Base-by-base conservation (phyloP, 2,113 vertebrate species). In the Myotis yumanensis region DNA sequence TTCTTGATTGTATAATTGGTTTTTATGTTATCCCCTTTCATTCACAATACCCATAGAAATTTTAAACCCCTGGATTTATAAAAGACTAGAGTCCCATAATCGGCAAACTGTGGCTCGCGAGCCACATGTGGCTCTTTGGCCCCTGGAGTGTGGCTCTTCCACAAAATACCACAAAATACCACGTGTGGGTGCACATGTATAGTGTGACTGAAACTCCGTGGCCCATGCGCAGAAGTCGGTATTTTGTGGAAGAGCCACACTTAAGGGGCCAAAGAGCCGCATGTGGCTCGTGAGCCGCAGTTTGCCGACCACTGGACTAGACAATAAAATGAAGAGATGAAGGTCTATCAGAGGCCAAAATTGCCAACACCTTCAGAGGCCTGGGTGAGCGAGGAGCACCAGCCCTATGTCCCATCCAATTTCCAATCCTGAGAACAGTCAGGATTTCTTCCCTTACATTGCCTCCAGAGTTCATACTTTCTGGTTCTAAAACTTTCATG, bases 311-410 rank as follows among this genome's bases (percentile, higher is more conserved):
- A 43, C 7, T 43, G 43, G 28, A 71, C 30, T 64, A 71, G 57
- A 84, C 57, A 80, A 68, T 5, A 54, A n/a, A 25, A 46, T 30
- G 22, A 35, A 54, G 25, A 3, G 46, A 86, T 62, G 48, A 92
- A 66, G 22, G 25, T 17, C 51, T 20, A 83, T 18, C 46, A 62
- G n/a, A 91, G 4, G 59, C 25, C 32, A 79, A 52, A 89, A 90
- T 0, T 62, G 46, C 25, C 75, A 80, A 76, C 12, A 43, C 5
- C 25, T n/a, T 86, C 35, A 15, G 40, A 28, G 52, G 7, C 5
- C 5, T 32, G 43, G 17, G 25, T 0, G 0, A n/a, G 20, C 0
- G 2, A 48, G 48, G 23, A 11, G 7, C 5, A 3, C 30, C 14
- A 28, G 35, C 3, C 11, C 51, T 11, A 7, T 0, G 9, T 15